Conservation (phyloP, 2,888 invertebrate genomes). For the Bimastos eiseni region DNA sequence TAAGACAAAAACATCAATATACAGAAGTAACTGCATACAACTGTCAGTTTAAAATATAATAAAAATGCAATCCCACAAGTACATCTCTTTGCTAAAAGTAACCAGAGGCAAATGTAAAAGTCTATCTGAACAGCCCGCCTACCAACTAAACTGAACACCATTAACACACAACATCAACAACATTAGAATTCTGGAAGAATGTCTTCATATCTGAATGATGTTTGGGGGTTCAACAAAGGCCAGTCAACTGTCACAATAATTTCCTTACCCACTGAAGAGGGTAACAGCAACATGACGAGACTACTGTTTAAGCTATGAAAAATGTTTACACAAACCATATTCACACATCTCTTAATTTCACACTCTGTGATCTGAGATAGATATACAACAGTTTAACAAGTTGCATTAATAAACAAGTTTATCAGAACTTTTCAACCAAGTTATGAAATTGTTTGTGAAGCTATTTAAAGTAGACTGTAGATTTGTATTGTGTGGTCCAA, state of each 20-base stretch:
- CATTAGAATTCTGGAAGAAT: not conserved
- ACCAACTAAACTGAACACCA: not conserved
- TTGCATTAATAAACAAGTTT: no score
- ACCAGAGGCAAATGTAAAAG: not conserved
- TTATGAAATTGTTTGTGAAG: no score
- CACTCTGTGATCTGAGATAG: no score
- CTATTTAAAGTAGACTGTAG: no score
- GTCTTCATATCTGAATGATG: not conserved
- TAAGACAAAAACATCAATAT: constrained; percentile 9
- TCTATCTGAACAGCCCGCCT: not conserved
- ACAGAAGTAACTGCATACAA: not conserved
- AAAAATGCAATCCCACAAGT: not conserved
- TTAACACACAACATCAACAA: not conserved
- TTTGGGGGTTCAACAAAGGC: not conserved
- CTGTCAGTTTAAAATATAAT: not conserved
- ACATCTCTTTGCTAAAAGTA: not conserved
- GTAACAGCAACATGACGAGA: not conserved
- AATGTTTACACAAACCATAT: no score
- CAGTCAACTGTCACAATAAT: not conserved
- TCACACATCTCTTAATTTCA: no score
- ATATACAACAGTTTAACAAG: no score
- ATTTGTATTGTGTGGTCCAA: no score
- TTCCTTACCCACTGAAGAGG: not conserved
- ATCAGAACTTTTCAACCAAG: no score
- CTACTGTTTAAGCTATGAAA: no score